phyloP scores from a whole-genome alignment of 2,888 invertebrate genomes.

The Rapana venosa region DNA sequence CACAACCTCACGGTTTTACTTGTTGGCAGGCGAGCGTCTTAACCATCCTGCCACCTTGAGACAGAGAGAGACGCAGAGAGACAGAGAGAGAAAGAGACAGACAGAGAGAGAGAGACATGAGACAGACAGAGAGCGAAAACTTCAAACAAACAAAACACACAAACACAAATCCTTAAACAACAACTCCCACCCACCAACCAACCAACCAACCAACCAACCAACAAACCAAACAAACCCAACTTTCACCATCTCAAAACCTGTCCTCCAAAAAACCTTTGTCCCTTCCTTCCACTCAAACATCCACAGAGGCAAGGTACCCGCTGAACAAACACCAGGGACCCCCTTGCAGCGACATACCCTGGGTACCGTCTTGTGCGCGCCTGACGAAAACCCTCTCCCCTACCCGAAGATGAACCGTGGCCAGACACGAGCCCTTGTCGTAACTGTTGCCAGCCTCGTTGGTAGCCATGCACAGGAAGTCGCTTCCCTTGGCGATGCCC shows the following conservation, averaged over 20 bases:
- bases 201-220: too few relatives aligned
- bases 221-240: too few relatives aligned
- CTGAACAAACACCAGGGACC: background rate
- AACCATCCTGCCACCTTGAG: too few relatives aligned
- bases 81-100: background rate
- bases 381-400: background rate
- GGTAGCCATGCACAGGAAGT: background rate
- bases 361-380: background rate
- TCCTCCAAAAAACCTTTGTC: too few relatives aligned
- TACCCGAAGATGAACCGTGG: background rate
- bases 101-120: background rate
- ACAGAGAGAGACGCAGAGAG: slow-evolving; percentile 21
- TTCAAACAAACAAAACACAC: too few relatives aligned
- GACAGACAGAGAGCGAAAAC: background rate
- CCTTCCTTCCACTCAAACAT: background rate
- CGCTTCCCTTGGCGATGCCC: background rate
- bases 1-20: too few relatives aligned
- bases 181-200: too few relatives aligned
- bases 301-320: background rate
- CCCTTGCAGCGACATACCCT: background rate
- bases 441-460: background rate
- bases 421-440: background rate
- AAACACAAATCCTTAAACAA: too few relatives aligned
- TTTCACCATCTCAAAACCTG: too few relatives aligned
- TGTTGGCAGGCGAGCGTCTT: too few relatives aligned